These are phyloP conservation scores for Cavia porcellus DNA, from an alignment of 2,113 vertebrate genomes.

Conservation along the genomic window DNA sequence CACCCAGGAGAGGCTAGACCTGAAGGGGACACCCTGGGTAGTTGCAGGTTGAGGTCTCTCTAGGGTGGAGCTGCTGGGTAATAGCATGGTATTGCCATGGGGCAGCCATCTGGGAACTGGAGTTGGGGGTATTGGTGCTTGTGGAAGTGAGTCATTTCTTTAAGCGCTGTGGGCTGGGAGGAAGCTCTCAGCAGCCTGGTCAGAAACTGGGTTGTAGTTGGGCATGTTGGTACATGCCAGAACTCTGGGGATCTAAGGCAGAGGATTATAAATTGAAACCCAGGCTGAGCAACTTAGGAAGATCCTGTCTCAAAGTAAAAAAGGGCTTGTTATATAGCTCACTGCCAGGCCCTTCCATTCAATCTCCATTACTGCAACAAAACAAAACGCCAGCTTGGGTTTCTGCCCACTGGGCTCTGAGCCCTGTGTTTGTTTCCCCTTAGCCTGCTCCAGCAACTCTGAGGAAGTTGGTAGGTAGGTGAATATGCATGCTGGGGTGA, in stretches of 20 bases:
- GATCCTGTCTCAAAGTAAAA: not conserved
- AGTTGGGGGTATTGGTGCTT: not conserved
- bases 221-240: not conserved
- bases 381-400: not conserved
- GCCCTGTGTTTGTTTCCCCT: conserved; percentile 10
- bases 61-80: not conserved
- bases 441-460: not conserved
- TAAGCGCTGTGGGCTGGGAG: not conserved
- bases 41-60: not conserved
- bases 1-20: not conserved
- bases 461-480: not conserved
- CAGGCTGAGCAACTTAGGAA: not conserved
- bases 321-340: not conserved
- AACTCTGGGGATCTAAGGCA: not conserved
- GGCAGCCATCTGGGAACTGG: not conserved
- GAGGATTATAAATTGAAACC: not conserved
- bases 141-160: not conserved
- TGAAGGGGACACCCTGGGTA: not conserved
- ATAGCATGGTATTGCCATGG: not conserved
- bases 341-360: not conserved
- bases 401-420: not conserved
- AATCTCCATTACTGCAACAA: not conserved
- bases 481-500: not conserved
- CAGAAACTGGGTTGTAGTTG: not conserved
- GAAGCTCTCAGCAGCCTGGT: not conserved